phyloP scores from a whole-genome alignment of 2,113 vertebrate species.

The Melozone crissalis region DNA sequence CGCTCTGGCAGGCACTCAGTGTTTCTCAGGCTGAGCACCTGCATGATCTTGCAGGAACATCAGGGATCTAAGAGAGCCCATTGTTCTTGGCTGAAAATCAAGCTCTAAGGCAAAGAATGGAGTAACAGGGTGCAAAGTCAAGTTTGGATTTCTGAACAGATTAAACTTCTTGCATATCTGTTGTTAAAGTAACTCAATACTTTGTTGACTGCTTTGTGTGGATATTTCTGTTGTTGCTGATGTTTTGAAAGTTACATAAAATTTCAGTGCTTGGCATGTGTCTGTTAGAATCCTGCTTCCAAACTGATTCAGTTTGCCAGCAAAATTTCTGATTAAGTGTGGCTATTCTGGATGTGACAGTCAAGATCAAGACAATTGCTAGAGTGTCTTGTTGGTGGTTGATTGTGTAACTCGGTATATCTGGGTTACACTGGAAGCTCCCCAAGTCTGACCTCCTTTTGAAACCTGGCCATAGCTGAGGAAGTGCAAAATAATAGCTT shows the following conservation, averaged over 20 bases:
- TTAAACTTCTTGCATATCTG: neutral
- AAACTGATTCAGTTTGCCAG: neutral
- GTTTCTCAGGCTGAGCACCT: neutral
- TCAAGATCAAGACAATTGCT: neutral
- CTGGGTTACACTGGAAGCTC: neutral
- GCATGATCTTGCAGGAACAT: neutral
- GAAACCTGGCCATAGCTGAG: neutral
- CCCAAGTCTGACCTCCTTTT: neutral
- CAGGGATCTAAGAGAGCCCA: neutral
- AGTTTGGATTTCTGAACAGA: neutral
- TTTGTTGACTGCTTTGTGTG: neutral
- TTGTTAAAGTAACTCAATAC: neutral
- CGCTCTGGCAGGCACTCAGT: neutral
- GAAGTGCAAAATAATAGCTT: neutral
- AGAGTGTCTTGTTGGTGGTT: neutral
- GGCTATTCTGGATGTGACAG: constrained; percentile 56
- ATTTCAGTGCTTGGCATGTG: neutral
- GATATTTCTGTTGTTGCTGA: neutral
- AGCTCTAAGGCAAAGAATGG: neutral
- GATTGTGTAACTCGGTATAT: neutral
- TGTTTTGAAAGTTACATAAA: neutral
- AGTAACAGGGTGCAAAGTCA: neutral
- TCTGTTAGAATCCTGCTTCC: neutral
- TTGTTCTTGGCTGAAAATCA: neutral
- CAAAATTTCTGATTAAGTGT: neutral